Base-by-base conservation (phyloP, 2,888 invertebrate species). In the Hedychridium roseum region DNA sequence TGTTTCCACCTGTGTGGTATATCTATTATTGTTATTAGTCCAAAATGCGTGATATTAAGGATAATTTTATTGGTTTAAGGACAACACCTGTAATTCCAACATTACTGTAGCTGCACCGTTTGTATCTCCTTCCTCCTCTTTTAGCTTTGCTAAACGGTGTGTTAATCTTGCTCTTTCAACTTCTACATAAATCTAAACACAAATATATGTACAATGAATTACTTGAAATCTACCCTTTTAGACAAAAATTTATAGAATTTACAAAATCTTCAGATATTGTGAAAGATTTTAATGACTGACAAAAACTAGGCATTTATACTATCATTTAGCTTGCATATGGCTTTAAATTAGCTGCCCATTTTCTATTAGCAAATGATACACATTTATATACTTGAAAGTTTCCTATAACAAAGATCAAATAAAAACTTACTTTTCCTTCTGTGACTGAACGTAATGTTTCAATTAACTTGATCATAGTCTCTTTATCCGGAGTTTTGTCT, bases 111-210 rank as follows among this genome's bases (percentile, higher is more conserved):
- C 95, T 11, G 99, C 99, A 68, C 92, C 95, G 3, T 89, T 83
- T 1, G 94, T 84, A 77, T 95, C 88, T 11, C 88, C 89, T 73
- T 92, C 92, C 1, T 88, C 87, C 71, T 96, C 91, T 56, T 92
- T 89, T 43, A 93, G 88, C 73, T 91, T 88, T 0, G 93, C 92
- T 52, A 96, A 80, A 62, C 90, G 92, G 70, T 96, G 92, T 1
- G 99, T 99, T 3, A 99, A 82, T 43, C 98, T 85, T 2, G 99
- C 99, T 68, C 99, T 84, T 80, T 99, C 99, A 5, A 97, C 97
- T 84, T 99, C 99, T n/a, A 99, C 99, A 78, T 99, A 99, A 60
- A 99, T 99, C 88, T 88, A 68, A 4, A 31, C 26, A 30, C 6
- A 39, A 4, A 36, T 21, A 14, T 21, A 48, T 9, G 37, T 11